A percentile compares a stretch with the other conserved stretches of the same genome.
These are phyloP conservation scores for Calameuta pallipes DNA, from an alignment of 2,888 invertebrate species.

Conservation along the genomic window DNA sequence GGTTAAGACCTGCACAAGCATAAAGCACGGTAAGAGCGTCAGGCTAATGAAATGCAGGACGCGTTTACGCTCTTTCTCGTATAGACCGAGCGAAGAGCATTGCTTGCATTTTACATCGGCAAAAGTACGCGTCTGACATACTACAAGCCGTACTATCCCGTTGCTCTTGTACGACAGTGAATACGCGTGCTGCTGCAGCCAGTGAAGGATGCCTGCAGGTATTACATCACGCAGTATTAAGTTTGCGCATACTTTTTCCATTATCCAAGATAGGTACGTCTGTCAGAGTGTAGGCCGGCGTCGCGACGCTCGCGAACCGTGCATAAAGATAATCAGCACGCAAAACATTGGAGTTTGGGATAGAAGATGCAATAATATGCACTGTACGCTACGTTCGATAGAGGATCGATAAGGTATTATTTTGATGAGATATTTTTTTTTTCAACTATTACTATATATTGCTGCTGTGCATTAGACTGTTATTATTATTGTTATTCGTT, in stretches of 20 bases:
- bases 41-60: constrained; percentile 9
- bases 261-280: background rate
- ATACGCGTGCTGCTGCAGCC: background rate
- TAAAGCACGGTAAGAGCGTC: background rate
- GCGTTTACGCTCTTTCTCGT: constrained; percentile 28
- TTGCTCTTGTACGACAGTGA: background rate
- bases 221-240: background rate
- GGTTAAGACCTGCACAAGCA: background rate
- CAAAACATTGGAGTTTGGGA: background rate
- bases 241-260: background rate
- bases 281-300: background rate
- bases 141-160: background rate
- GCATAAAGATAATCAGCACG: background rate
- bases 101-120: constrained; percentile 39
- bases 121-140: constrained; percentile 23
- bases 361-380: background rate
- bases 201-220: background rate
- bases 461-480: too few species aligned
- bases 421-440: background rate
- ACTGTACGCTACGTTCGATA: background rate
- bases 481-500: background rate
- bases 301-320: background rate
- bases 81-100: constrained; percentile 32
- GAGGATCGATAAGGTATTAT: background rate
- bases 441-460: background rate